Evolutionary conservation across 2,888 invertebrate species (phyloP).

Genomic region (Euproctis similis): DNA sequence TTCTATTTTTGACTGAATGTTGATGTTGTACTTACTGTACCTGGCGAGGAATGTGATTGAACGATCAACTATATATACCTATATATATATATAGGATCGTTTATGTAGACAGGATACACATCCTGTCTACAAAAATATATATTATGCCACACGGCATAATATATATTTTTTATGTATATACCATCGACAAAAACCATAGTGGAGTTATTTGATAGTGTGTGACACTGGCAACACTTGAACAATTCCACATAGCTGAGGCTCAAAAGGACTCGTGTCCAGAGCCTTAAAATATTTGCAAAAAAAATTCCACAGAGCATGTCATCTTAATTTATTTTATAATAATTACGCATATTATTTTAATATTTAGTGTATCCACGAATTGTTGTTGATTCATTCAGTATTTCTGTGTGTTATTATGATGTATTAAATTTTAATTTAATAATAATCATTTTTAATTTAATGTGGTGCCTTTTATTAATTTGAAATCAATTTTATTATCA

Average conservation of each 20-base stretch:
- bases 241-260: no score
- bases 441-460: constrained; percentile 50
- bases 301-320: constrained; percentile 10
- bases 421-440: constrained; percentile 46
- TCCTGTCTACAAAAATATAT: no score
- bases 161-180: constrained; percentile 40
- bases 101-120: constrained; percentile 22
- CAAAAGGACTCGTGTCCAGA: no score
- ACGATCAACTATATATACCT: constrained; percentile 23
- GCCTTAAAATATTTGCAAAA: no score
- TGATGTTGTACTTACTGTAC: constrained; percentile 61
- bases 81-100: constrained; percentile 25
- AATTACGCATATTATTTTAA: constrained; percentile 3
- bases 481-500: constrained; percentile 39
- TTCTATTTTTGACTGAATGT: constrained; percentile 60
- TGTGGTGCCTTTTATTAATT: constrained; percentile 68
- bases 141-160: no score
- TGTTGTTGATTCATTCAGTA: constrained; percentile 55
- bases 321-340: background rate
- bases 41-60: constrained; percentile 42
- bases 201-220: constrained; percentile 26
- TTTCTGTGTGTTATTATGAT: constrained; percentile 51
- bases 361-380: constrained; percentile 32
- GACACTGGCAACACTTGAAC: constrained; percentile 50
- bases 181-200: constrained; percentile 29